Percentiles rank a stretch among this genome's conserved stretches.
Conservation (phyloP, 2,797 vertebrate genomes). For the Esox masquinongy region DNA sequence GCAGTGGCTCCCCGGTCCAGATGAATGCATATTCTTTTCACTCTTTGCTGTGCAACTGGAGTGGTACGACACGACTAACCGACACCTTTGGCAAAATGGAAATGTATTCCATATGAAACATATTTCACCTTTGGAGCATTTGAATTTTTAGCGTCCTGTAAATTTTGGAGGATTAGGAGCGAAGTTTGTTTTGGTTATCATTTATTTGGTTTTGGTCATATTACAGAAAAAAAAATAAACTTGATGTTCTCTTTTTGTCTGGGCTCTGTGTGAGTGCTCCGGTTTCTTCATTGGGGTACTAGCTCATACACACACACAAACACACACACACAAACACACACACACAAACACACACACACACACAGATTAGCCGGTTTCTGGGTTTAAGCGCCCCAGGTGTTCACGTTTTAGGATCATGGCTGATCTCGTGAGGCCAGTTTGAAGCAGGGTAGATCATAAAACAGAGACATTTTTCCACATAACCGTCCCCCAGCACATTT, state of each 20-base stretch:
- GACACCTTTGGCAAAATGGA: slow-evolving; percentile 39
- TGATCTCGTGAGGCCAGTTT: slow-evolving; percentile 74
- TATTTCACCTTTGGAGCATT: slow-evolving; percentile 42
- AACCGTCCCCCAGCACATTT: slow-evolving; percentile 53
- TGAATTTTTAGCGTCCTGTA: slow-evolving; percentile 43
- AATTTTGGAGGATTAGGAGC: slow-evolving; percentile 50
- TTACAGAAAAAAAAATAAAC: slow-evolving; percentile 63
- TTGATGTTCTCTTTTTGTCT: slow-evolving; percentile 30
- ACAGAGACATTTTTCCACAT: slow-evolving; percentile 72
- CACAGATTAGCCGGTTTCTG: slow-evolving; percentile 72
- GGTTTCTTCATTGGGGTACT: slow-evolving; percentile 70
- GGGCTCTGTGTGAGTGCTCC: slow-evolving; percentile 46
- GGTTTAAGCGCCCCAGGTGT: slow-evolving; percentile 77
- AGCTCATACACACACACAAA: slow-evolving; percentile 34
- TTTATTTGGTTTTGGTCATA: slow-evolving; percentile 66
- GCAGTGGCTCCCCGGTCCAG: slow-evolving; percentile 8
- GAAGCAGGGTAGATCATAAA: slow-evolving; percentile 77
- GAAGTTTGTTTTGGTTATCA: slow-evolving; percentile 72
- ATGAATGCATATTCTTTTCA: slow-evolving; percentile 15
- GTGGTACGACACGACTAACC: slow-evolving; percentile 19
- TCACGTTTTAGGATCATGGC: slow-evolving; percentile 80
- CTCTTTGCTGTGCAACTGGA: slow-evolving; percentile 9
- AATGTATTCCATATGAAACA: slow-evolving; percentile 37
- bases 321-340: slow-evolving; percentile 29
- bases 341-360: slow-evolving; percentile 40